These are phyloP conservation scores for Channa argus DNA, from an alignment of 2,113 vertebrate species.

Conservation along the genomic window DNA sequence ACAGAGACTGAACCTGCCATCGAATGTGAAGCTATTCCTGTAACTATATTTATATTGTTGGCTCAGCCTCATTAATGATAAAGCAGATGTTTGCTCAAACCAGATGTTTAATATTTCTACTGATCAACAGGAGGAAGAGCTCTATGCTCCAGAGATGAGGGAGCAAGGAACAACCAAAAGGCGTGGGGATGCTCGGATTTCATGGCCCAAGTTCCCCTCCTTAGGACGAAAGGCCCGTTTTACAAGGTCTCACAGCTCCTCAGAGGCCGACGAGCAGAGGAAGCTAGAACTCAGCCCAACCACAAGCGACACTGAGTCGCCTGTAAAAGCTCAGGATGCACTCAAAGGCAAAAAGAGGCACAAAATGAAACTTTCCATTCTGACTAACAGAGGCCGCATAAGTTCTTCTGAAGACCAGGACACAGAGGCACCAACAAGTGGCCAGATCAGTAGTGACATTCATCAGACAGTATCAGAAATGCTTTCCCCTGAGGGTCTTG, in stretches of 20 bases:
- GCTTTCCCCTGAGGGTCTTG: slow-evolving; percentile 61
- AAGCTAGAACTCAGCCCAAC: slow-evolving; percentile 84
- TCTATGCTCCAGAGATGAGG: slow-evolving; percentile 68
- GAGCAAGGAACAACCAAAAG: slow-evolving; percentile 77
- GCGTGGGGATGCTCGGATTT: slow-evolving; percentile 81
- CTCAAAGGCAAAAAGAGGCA: slow-evolving; percentile 81
- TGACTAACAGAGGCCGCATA: slow-evolving; percentile 73
- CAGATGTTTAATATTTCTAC: slow-evolving; percentile 37
- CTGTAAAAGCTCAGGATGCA: slow-evolving; percentile 81
- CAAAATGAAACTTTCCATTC: slow-evolving; percentile 74
- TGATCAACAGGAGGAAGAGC: slow-evolving; percentile 76
- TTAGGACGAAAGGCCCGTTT: slow-evolving; percentile 81
- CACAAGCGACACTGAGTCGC: slow-evolving; percentile 85
- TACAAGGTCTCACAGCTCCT: slow-evolving; percentile 84
- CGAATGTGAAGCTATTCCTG: slow-evolving; percentile 69
- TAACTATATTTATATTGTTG: slow-evolving; percentile 62
- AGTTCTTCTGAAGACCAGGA: slow-evolving; percentile 82
- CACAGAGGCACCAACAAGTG: slow-evolving; percentile 57
- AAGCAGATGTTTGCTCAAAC: not conserved
- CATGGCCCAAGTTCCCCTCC: slow-evolving; percentile 86
- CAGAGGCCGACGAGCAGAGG: slow-evolving; percentile 85
- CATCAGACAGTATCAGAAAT: slow-evolving; percentile 59
- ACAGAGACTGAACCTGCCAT: slow-evolving; percentile 66
- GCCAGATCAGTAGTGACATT: slow-evolving; percentile 51
- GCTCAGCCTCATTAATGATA: slow-evolving; percentile 2